Evolutionary conservation across 2,888 invertebrate genomes (phyloP), one percentile per base, ranked within the genome.

Genomic region (Dryadula phaetusa): DNA sequence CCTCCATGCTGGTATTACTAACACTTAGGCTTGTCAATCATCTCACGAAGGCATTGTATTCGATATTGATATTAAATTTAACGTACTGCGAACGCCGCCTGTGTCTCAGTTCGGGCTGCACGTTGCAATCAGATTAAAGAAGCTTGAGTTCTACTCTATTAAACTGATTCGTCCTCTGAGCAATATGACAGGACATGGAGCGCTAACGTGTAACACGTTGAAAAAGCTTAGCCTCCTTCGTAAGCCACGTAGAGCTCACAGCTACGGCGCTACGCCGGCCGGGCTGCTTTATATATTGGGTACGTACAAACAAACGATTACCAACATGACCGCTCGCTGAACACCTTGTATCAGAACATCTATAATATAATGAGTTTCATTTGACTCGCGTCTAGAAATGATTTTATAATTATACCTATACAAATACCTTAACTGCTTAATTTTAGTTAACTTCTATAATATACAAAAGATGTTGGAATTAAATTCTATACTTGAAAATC

Each of bases 381-480:
- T 44, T 16, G 25, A 44, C 28, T 44, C 42, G 58, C 25, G 44
- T 58, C 28, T 32, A 60, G 18, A 60, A 44, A n/a, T 56, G 7
- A 44, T 20, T 46, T 37, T 40, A 58, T 28, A 46, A 10, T 47
- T 25, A 56, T 16, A 34, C 49, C 56, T 66, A 66, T 54, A 62
- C 22, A 37, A 37, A 62, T 62, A 67, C 28, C 32, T 62, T 67
- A 56, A 32, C 40, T 10, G 40, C 25, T 56, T 32, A 47, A 37
- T 32, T 28, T 54, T 18, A 25, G 49, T 47, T 63, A 54, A 47
- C 8, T 34, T 20, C 52, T 63, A 63, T 16, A 63, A 63, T 67
- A 63, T 67, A 63, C 67, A 67, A 63, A 25, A 63, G 47, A 67
- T 18, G 52, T 49, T 67, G 58, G 63, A 60, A 67, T 58, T 52